Conservation (phyloP, 1,140 invertebrate species). For the Oryctes rhinoceros region DNA sequence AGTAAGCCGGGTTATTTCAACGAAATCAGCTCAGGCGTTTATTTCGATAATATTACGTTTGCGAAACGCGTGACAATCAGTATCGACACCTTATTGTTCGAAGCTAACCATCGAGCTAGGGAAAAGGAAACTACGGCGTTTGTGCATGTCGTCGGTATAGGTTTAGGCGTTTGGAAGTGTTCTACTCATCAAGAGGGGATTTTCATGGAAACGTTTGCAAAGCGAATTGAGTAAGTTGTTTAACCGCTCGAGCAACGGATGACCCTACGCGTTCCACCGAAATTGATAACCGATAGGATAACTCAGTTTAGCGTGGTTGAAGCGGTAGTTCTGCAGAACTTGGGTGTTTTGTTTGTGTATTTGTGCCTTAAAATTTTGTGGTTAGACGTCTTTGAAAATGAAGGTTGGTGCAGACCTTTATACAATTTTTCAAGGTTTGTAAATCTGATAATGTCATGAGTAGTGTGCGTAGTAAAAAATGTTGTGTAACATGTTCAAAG, state of each 20-base stretch:
- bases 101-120: slow-evolving; percentile 55
- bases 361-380: too few relatives aligned
- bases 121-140: slow-evolving; percentile 51
- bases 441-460: too few relatives aligned
- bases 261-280: too few relatives aligned
- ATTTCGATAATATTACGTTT: slow-evolving; percentile 56
- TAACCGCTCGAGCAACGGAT: not conserved
- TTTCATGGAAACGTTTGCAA: slow-evolving; percentile 62
- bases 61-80: slow-evolving; percentile 54
- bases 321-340: too few relatives aligned
- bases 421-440: too few relatives aligned
- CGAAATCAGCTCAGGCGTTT: slow-evolving; percentile 41
- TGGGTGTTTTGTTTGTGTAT: too few relatives aligned
- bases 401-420: too few relatives aligned
- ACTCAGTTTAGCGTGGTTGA: too few relatives aligned
- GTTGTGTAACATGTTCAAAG: too few relatives aligned
- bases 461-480: too few relatives aligned
- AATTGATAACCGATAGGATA: too few relatives aligned
- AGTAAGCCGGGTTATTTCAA: slow-evolving; percentile 40
- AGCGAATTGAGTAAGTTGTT: slow-evolving; percentile 56
- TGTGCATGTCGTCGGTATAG: slow-evolving; percentile 61
- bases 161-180: slow-evolving; percentile 65
- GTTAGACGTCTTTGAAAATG: too few relatives aligned
- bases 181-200: slow-evolving; percentile 62
- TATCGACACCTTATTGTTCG: slow-evolving; percentile 56